These are phyloP conservation scores for Platalea minor DNA, from an alignment of 2,797 vertebrate species.

Conservation along the genomic window DNA sequence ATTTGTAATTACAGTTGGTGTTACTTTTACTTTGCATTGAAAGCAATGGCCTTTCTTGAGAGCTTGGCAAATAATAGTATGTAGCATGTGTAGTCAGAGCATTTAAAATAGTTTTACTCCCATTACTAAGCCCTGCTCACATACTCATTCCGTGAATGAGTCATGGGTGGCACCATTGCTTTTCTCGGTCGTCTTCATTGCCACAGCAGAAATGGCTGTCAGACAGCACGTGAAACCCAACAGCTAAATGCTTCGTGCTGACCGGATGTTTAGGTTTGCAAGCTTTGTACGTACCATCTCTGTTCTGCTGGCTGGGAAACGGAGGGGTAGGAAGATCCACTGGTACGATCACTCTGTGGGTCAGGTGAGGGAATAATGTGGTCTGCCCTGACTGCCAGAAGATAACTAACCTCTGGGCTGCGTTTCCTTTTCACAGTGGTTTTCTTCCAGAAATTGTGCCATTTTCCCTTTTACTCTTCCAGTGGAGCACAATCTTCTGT, in stretches of 20 bases:
- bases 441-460: not conserved
- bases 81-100: not conserved
- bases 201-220: not conserved
- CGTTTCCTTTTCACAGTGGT: not conserved
- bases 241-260: not conserved
- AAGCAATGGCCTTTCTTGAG: not conserved
- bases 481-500: not conserved
- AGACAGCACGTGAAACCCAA: not conserved
- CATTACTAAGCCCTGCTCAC: not conserved
- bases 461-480: not conserved
- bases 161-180: not conserved
- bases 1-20: not conserved
- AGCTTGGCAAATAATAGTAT: not conserved
- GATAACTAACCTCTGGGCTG: not conserved
- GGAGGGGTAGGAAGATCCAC: not conserved
- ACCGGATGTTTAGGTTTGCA: not conserved
- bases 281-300: not conserved
- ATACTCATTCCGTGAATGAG: not conserved
- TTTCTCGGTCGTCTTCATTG: not conserved
- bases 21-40: not conserved
- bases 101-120: not conserved
- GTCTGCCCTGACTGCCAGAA: not conserved
- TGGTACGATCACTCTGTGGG: rapidly evolving
- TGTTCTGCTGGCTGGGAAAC: not conserved
- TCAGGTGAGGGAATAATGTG: not conserved